A percentile compares a stretch with the other conserved stretches of the same genome.
These are phyloP conservation scores for Triplophysa tibetana DNA, from an alignment of 2,113 vertebrate genomes.

Conservation along the genomic window DNA sequence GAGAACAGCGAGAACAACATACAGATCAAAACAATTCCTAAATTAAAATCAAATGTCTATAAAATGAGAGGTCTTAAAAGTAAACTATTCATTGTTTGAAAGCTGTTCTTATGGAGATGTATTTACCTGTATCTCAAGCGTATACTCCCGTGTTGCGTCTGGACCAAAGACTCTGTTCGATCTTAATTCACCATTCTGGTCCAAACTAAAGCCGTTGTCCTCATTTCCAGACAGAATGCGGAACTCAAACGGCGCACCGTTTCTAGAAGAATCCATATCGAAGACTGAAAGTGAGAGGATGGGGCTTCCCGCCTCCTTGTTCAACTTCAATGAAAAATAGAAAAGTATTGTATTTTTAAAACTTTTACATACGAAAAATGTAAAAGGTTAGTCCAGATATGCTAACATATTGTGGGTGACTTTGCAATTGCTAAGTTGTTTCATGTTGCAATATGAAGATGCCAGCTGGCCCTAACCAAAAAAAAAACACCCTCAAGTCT, in stretches of 20 bases:
- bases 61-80: too few relatives aligned
- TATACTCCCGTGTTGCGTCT: conserved; percentile 81
- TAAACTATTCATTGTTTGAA: not conserved
- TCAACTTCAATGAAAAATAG: conserved; percentile 74
- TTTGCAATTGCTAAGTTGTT: not conserved
- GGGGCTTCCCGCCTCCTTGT: conserved; percentile 86
- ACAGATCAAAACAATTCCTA: not conserved
- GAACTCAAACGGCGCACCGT: conserved; percentile 91
- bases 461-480: not conserved
- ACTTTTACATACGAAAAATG: too few relatives aligned
- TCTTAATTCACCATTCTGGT: conserved; percentile 81
- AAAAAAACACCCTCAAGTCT: not conserved
- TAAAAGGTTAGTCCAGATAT: too few relatives aligned
- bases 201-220: conserved; percentile 82
- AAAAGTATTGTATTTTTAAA: not conserved
- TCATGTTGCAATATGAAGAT: too few relatives aligned
- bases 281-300: conserved; percentile 88
- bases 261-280: conserved; percentile 90
- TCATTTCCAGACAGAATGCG: conserved; percentile 88
- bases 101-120: not conserved
- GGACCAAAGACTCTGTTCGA: conserved; percentile 84
- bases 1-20: conserved; percentile 3
- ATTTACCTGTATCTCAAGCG: conserved; percentile 86
- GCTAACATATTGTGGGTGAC: too few relatives aligned
- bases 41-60: not conserved